Evolutionary conservation across 2,797 vertebrate genomes (phyloP).

Genomic region (Myotis pilosus): DNA sequence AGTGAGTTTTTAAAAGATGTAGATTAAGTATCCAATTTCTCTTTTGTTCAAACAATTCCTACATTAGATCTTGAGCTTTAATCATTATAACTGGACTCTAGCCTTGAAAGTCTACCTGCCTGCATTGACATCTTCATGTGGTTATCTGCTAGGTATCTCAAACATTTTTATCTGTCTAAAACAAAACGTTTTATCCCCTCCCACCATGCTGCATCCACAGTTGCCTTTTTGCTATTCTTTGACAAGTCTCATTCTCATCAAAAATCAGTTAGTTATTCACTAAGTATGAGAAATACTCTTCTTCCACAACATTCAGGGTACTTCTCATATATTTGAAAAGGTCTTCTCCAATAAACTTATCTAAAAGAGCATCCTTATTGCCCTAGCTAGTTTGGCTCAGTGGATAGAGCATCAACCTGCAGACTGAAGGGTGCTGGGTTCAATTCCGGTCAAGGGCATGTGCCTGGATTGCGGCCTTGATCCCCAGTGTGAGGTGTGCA

Average conservation of each 20-base stretch:
- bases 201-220: background rate
- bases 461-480: too few species aligned
- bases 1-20: background rate
- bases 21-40: background rate
- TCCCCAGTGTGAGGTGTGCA: too few species aligned
- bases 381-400: too few species aligned
- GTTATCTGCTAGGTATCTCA: background rate
- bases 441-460: too few species aligned
- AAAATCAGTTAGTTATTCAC: background rate
- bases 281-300: background rate
- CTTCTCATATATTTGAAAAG: background rate
- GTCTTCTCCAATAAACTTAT: background rate
- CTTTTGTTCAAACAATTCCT: background rate
- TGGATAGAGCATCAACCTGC: too few species aligned
- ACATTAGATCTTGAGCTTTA: background rate
- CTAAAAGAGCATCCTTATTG: background rate
- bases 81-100: background rate
- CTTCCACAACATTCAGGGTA: background rate
- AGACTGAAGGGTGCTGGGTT: too few species aligned
- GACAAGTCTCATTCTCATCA: background rate
- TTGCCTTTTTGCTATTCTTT: background rate
- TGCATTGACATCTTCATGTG: background rate
- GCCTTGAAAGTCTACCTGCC: background rate
- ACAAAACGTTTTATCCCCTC: background rate
- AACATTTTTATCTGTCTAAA: background rate